Percentiles rank a stretch among this genome's conserved stretches.
phyloP scores from a whole-genome alignment of 2,888 invertebrate species.

The Drosophila pegasa region DNA sequence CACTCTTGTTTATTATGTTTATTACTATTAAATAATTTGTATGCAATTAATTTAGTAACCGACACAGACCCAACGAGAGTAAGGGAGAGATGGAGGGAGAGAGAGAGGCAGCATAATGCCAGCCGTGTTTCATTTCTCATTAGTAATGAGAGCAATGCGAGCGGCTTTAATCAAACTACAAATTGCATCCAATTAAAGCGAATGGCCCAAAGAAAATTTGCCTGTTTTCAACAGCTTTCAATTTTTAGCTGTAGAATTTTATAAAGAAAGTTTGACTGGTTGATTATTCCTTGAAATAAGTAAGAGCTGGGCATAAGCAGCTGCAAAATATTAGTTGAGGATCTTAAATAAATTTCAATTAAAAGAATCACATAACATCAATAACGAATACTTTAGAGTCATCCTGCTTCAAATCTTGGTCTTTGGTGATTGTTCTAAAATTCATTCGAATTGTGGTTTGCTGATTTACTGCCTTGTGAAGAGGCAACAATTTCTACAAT shows the following conservation, averaged over 20 bases:
- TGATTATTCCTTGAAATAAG: neutral
- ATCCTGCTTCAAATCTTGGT: too few relatives aligned
- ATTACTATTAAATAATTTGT: slow-evolving; percentile 81
- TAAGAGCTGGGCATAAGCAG: neutral
- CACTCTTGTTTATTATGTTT: slow-evolving; percentile 74
- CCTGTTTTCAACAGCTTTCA: neutral
- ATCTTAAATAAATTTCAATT: neutral
- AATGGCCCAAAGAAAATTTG: slow-evolving; percentile 1
- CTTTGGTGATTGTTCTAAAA: too few relatives aligned
- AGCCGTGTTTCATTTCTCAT: slow-evolving; percentile 54
- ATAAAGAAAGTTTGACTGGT: neutral
- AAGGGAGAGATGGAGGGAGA: slow-evolving; percentile 4
- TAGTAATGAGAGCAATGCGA: slow-evolving; percentile 18
- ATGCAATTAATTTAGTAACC: slow-evolving; percentile 78
- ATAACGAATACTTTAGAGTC: too few relatives aligned
- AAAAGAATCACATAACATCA: too few relatives aligned
- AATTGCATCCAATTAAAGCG: slow-evolving; percentile 26
- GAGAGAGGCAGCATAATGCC: slow-evolving; percentile 25
- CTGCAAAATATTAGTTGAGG: neutral
- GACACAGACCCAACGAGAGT: slow-evolving; percentile 31
- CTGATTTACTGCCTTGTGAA: too few relatives aligned
- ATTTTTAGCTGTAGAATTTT: neutral
- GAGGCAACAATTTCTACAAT: too few relatives aligned
- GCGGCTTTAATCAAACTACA: slow-evolving; percentile 36
- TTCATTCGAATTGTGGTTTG: too few relatives aligned